phyloP scores from a whole-genome alignment of 2,797 vertebrate genomes.

The Manis pentadactyla region DNA sequence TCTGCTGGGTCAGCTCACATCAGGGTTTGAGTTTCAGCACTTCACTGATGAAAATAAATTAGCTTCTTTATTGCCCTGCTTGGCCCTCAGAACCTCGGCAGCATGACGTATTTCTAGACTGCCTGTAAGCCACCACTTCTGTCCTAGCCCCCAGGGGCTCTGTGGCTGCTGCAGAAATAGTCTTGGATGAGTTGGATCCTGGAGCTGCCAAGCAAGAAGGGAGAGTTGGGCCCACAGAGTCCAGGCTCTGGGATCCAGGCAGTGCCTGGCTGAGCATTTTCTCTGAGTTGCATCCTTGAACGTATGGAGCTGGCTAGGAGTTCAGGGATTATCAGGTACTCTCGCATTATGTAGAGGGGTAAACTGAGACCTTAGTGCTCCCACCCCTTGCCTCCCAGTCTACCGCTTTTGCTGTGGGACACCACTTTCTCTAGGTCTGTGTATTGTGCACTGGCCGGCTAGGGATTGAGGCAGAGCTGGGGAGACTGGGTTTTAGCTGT shows the following conservation, averaged over 20 bases:
- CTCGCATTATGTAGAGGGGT: background rate
- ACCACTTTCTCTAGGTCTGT: background rate
- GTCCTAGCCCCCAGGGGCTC: constrained; percentile 29
- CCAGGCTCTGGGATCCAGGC: background rate
- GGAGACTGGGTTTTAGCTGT: background rate
- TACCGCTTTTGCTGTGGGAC: background rate
- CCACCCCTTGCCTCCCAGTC: background rate
- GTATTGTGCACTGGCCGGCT: background rate
- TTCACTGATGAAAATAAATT: constrained; percentile 76
- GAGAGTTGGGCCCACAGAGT: background rate
- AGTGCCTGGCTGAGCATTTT: background rate
- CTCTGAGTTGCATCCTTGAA: background rate
- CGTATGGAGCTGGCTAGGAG: background rate
- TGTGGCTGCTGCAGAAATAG: constrained; percentile 54
- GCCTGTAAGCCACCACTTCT: constrained; percentile 67
- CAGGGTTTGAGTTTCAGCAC: constrained; percentile 65
- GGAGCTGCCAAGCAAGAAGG: background rate
- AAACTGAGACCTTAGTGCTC: background rate
- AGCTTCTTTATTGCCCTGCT: constrained; percentile 38
- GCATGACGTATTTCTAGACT: constrained; percentile 69
- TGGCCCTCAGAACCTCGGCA: constrained; percentile 49
- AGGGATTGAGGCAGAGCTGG: background rate
- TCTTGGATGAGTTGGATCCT: background rate
- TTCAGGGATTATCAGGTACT: background rate
- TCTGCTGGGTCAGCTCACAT: constrained; percentile 52